Conservation (phyloP, 2,797 vertebrate genomes). For the Typhlichthys subterraneus region DNA sequence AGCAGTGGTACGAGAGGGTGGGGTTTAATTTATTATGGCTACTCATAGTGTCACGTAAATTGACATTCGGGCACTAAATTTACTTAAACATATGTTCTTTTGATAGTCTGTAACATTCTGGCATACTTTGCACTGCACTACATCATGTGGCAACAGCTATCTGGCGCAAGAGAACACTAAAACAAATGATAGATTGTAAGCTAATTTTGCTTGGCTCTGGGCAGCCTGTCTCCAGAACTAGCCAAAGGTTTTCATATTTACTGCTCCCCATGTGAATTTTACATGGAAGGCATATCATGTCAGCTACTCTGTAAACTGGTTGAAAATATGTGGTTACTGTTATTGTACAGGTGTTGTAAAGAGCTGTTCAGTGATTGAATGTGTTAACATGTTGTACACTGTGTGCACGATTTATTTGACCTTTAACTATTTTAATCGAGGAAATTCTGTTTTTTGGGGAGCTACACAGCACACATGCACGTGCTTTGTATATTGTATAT, state of each 20-base stretch:
- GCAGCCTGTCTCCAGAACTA: neutral
- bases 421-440: constrained; percentile 10
- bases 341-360: constrained; percentile 40
- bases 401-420: neutral
- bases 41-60: neutral
- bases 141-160: neutral
- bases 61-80: neutral
- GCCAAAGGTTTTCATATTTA: constrained; percentile 16
- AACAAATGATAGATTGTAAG: constrained; percentile 14
- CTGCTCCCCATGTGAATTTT: constrained; percentile 34
- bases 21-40: neutral
- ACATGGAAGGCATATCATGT: constrained; percentile 42
- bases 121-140: neutral
- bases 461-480: constrained; percentile 9
- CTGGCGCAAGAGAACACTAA: constrained; percentile 2
- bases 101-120: neutral
- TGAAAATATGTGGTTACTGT: constrained; percentile 20
- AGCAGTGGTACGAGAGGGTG: neutral
- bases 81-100: neutral
- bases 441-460: constrained; percentile 23
- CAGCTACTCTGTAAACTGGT: constrained; percentile 34
- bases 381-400: neutral
- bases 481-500: constrained; percentile 3
- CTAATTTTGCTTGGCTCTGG: constrained; percentile 11
- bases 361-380: constrained; percentile 1